Percentiles rank a stretch among this genome's conserved stretches.
Evolutionary conservation across 2,888 invertebrate species (phyloP).

Genomic region (Argynnis bischoffii): DNA sequence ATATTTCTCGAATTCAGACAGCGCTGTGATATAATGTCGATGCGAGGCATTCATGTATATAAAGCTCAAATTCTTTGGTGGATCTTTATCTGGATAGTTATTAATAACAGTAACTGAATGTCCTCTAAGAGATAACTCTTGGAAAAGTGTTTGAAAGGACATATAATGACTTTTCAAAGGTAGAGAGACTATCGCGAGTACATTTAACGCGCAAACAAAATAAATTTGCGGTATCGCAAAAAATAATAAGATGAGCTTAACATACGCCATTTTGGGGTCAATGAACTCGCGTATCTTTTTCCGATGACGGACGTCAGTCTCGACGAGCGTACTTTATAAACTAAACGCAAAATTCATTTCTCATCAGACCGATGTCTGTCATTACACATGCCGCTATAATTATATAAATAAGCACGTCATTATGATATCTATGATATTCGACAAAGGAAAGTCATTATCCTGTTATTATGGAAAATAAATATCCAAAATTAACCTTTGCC

Average conservation of each 20-base stretch:
- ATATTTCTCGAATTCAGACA: conserved; percentile 47
- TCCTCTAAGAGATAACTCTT: conserved; percentile 80
- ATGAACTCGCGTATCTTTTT: conserved; percentile 34
- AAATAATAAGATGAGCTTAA: conserved; percentile 29
- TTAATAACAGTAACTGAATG: conserved; percentile 85
- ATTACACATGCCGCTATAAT: too few species aligned
- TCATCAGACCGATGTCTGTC: too few species aligned
- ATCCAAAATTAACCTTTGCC: too few species aligned
- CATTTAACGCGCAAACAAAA: conserved; percentile 66
- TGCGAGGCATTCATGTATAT: conserved; percentile 63
- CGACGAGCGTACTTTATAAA: conserved; percentile 23
- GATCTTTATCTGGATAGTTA: conserved; percentile 75
- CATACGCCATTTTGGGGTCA: conserved; percentile 40
- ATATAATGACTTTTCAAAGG: conserved; percentile 85
- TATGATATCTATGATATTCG: too few species aligned
- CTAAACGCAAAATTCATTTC: conserved; percentile 16
- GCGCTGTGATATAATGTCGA: conserved; percentile 33
- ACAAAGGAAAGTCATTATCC: too few species aligned
- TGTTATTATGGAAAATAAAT: too few species aligned
- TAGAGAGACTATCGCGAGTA: conserved; percentile 79
- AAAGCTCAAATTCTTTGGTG: conserved; percentile 77
- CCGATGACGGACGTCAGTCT: conserved; percentile 35
- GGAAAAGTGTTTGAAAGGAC: conserved; percentile 82
- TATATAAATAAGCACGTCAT: too few species aligned
- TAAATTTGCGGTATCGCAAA: conserved; percentile 41